These are phyloP conservation scores for Opisthocomus hoazin DNA, from an alignment of 2,113 vertebrate species.

Conservation along the genomic window DNA sequence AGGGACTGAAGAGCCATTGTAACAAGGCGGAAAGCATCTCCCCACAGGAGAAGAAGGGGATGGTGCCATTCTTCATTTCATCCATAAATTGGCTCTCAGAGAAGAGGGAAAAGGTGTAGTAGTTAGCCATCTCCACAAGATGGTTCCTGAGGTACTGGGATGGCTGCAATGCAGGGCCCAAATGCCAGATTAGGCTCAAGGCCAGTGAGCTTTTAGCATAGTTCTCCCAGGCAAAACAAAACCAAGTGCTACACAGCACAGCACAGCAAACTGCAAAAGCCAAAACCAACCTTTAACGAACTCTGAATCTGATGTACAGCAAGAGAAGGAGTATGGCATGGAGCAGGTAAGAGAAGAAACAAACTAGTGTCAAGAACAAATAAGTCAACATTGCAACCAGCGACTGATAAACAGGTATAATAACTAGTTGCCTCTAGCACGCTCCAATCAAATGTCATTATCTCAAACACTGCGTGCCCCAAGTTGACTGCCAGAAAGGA, in stretches of 20 bases:
- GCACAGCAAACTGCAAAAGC: not conserved
- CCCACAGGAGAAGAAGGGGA: not conserved
- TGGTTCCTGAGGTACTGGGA: not conserved
- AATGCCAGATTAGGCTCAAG: not conserved
- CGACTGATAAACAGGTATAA: not conserved
- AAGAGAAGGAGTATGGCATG: not conserved
- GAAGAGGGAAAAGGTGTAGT: not conserved
- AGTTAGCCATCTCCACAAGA: not conserved
- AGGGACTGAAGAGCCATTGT: not conserved
- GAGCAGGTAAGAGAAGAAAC: not conserved
- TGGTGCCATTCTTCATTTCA: not conserved
- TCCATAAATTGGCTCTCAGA: not conserved
- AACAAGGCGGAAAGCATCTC: not conserved
- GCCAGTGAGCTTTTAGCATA: not conserved
- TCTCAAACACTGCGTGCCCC: not conserved
- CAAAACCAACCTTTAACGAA: not conserved
- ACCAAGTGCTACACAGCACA: not conserved
- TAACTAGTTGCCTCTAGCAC: not conserved
- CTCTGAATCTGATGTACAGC: not conserved
- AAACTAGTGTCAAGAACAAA: not conserved
- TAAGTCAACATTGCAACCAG: not conserved
- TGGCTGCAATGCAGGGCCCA: not conserved
- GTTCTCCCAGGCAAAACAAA: not conserved
- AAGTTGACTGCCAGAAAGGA: not conserved
- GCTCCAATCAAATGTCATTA: not conserved